Percentiles rank a stretch among this genome's conserved stretches.
Conservation (phyloP, 2,888 invertebrate species). For the Tuberolachnus salignus region DNA sequence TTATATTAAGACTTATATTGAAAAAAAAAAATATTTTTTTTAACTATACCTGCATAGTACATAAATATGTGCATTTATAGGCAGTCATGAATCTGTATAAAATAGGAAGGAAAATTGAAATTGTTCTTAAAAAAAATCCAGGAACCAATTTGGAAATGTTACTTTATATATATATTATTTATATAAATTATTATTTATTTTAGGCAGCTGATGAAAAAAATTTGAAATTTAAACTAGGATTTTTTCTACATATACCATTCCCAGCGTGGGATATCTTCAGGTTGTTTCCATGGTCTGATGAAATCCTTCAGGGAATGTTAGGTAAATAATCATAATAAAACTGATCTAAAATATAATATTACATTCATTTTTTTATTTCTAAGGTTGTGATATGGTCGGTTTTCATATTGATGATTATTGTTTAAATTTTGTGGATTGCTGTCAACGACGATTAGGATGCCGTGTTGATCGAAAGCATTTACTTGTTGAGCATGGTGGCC, state of each 20-base stretch:
- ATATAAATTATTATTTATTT: slow-evolving; percentile 58
- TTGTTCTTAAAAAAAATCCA: too few species aligned
- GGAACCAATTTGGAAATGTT: too few species aligned
- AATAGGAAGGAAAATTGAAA: too few species aligned
- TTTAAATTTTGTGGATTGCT: slow-evolving; percentile 88
- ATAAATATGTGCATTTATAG: background rate
- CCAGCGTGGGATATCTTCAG: slow-evolving; percentile 93
- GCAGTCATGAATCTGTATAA: too few species aligned
- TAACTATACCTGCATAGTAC: background rate
- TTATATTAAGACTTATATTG: too few species aligned
- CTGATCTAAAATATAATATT: background rate
- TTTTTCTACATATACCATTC: slow-evolving; percentile 94
- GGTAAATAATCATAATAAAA: slow-evolving; percentile 64
- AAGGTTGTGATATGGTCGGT: slow-evolving; percentile 89
- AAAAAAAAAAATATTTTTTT: too few species aligned
- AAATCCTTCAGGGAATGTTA: slow-evolving; percentile 88
- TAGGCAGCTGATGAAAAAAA: slow-evolving; percentile 78
- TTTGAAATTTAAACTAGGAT: slow-evolving; percentile 80
- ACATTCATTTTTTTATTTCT: slow-evolving; percentile 57
- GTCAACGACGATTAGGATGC: slow-evolving; percentile 83
- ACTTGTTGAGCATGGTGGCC: slow-evolving; percentile 84
- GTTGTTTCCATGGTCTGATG: slow-evolving; percentile 90
- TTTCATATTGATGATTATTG: slow-evolving; percentile 92
- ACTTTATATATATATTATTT: background rate
- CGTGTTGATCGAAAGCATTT: slow-evolving; percentile 86